Percentiles rank a stretch among this genome's conserved stretches.
phyloP scores from a whole-genome alignment of 2,797 vertebrate species.

The Peromyscus attwateri region DNA sequence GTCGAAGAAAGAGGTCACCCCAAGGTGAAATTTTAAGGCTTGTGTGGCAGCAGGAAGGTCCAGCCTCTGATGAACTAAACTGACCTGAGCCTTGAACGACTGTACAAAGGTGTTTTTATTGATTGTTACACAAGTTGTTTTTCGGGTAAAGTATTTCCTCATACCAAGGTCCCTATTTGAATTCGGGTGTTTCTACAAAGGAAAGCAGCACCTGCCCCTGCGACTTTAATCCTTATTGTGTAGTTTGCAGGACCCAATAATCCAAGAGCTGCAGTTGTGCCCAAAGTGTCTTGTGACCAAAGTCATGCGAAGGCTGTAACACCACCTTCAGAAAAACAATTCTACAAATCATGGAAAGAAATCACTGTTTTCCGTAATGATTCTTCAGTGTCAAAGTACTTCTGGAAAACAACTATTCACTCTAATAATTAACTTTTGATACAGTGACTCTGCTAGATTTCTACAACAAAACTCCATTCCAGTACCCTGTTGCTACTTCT shows the following conservation, averaged over 20 bases:
- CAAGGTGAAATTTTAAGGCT: background rate
- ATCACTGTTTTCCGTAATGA: background rate
- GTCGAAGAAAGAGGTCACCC: background rate
- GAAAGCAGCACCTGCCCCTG: background rate
- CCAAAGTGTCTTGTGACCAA: background rate
- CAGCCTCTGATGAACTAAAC: background rate
- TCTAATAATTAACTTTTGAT: background rate
- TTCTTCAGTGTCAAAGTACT: background rate
- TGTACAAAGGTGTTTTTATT: background rate
- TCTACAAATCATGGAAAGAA: background rate
- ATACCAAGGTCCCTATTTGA: background rate
- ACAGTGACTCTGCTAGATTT: background rate
- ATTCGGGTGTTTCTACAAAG: background rate
- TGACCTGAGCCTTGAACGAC: background rate
- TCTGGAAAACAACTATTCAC: background rate
- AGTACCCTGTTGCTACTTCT: background rate
- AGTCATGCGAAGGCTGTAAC: background rate
- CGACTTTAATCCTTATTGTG: background rate
- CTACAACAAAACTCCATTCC: background rate
- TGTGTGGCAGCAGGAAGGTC: background rate
- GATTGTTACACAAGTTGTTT: background rate
- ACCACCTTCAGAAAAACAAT: background rate
- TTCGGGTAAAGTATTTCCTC: background rate
- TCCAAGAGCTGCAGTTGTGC: background rate
- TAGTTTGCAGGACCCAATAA: background rate